Evolutionary conservation across 2,888 invertebrate species (phyloP).

Genomic region (Calliopum simillimum): DNA sequence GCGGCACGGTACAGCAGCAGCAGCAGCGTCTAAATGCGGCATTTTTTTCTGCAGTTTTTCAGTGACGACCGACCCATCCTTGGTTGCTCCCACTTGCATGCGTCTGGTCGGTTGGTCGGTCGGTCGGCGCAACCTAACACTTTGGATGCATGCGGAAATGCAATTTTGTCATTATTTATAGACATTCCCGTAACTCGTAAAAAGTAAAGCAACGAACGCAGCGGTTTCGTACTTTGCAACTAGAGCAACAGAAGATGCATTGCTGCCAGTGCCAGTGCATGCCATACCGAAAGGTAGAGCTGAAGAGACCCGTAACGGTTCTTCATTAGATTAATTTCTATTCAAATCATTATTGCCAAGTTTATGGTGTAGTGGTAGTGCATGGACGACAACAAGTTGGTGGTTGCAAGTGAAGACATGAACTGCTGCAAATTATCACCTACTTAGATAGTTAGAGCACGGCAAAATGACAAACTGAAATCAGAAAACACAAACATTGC

Average conservation of each 20-base stretch:
- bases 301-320: constrained; percentile 55
- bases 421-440: no score
- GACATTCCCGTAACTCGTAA: constrained; percentile 47
- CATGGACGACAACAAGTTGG: no score
- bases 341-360: constrained; percentile 63
- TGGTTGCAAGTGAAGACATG: no score
- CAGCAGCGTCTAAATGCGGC: neutral
- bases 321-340: constrained; percentile 63
- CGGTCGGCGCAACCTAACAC: constrained; percentile 15
- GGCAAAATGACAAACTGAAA: no score
- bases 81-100: constrained; percentile 7
- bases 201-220: constrained; percentile 49
- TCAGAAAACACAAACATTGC: no score
- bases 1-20: neutral
- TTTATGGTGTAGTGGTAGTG: constrained; percentile 24
- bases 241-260: constrained; percentile 27
- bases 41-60: no score
- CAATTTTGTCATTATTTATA: constrained; percentile 66
- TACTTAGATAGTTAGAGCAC: no score
- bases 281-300: constrained; percentile 34
- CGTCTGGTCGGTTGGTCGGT: neutral
- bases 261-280: constrained; percentile 40
- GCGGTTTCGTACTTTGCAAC: constrained; percentile 4
- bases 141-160: constrained; percentile 59
- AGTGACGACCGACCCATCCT: neutral